Conservation (phyloP, 2,797 vertebrate species). For the Parambassis ranga region DNA sequence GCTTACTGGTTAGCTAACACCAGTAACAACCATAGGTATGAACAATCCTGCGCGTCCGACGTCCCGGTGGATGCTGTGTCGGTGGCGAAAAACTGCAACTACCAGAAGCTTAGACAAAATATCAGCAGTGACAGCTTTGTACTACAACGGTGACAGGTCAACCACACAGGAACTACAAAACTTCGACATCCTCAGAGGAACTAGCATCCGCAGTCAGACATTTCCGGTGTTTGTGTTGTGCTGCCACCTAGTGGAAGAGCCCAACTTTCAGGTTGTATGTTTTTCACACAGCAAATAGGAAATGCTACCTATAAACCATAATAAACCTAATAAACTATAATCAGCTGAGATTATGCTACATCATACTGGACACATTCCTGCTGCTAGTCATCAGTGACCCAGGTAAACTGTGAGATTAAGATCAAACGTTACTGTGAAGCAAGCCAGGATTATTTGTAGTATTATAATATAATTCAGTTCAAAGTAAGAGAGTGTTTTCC, state of each 20-base stretch:
- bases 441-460: no score
- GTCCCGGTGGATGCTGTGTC: background rate
- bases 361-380: background rate
- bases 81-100: background rate
- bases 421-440: no score
- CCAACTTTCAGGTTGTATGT: no score
- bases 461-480: no score
- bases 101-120: slow-evolving; percentile 4
- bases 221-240: slow-evolving; percentile 15
- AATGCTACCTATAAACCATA: no score
- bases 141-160: slow-evolving; percentile 77
- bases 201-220: background rate
- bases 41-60: background rate
- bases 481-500: no score
- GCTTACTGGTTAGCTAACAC: slow-evolving; percentile 27
- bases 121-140: slow-evolving; percentile 54
- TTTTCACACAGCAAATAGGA: no score
- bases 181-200: slow-evolving; percentile 48
- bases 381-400: no score
- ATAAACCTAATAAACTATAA: no score
- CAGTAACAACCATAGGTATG: background rate
- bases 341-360: background rate
- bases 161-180: slow-evolving; percentile 72
- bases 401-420: no score
- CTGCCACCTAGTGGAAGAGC: slow-evolving; percentile 35